Conservation (phyloP, 1,140 invertebrate species). For the Schlechtendalia chinensis region DNA sequence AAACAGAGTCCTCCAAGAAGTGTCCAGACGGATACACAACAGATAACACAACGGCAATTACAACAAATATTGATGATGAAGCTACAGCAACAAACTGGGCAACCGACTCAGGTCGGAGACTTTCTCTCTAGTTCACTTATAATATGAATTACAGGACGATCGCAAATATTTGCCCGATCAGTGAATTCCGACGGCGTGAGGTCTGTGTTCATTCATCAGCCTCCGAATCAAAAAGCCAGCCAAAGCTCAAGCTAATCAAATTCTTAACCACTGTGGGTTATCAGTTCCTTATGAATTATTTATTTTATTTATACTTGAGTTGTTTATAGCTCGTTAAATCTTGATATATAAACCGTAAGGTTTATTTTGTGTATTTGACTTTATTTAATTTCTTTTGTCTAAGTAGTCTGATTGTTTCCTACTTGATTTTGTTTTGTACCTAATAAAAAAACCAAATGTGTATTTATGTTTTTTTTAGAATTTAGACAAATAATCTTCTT, state of each 20-base stretch:
- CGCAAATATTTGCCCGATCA: constrained; percentile 51
- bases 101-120: constrained; percentile 51
- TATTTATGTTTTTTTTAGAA: too few relatives aligned
- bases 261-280: constrained; percentile 26
- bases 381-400: constrained; percentile 17
- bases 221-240: background rate
- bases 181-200: constrained; percentile 51
- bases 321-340: background rate
- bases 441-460: background rate
- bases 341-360: too few relatives aligned
- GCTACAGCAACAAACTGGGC: constrained; percentile 52
- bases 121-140: background rate
- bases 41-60: constrained; percentile 54
- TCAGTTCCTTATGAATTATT: constrained; percentile 45
- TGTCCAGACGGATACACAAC: constrained; percentile 50
- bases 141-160: constrained; percentile 29
- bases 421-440: constrained; percentile 30
- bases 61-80: constrained; percentile 53
- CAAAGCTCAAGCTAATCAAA: constrained; percentile 42
- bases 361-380: background rate
- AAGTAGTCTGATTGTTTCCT: constrained; percentile 43
- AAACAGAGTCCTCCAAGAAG: constrained; percentile 32
- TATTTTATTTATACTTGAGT: constrained; percentile 30
- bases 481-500: too few relatives aligned
- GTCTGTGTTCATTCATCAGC: constrained; percentile 50